These are phyloP conservation scores for Tetragonisca angustula DNA, from an alignment of 2,888 invertebrate genomes.

Conservation along the genomic window DNA sequence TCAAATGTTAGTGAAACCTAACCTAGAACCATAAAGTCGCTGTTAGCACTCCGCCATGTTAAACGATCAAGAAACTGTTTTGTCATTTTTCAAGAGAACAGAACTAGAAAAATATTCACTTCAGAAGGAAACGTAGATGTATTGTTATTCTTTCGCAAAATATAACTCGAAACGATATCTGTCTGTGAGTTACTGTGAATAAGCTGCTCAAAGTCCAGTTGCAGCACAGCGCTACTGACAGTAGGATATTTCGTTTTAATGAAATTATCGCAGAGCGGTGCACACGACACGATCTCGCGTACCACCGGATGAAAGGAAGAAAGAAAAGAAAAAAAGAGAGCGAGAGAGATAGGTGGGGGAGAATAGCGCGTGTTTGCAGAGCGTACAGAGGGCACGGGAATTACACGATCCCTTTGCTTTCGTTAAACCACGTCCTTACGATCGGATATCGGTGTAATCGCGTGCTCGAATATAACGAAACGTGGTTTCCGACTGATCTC, in stretches of 20 bases:
- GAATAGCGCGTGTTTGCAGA: conserved; percentile 55
- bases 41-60: too few species aligned
- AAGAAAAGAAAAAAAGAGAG: background rate
- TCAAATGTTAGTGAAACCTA: too few species aligned
- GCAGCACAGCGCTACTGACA: background rate
- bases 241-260: background rate
- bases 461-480: conserved; percentile 64
- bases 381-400: conserved; percentile 41
- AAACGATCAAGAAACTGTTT: too few species aligned
- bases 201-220: background rate
- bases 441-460: conserved; percentile 62
- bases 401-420: conserved; percentile 62
- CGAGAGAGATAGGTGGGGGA: background rate
- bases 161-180: too few species aligned
- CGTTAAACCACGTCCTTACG: conserved; percentile 64
- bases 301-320: background rate
- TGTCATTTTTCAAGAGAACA: too few species aligned
- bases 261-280: background rate
- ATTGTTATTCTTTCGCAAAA: too few species aligned
- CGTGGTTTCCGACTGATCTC: conserved; percentile 72
- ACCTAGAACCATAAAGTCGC: too few species aligned
- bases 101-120: too few species aligned
- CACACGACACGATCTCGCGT: background rate
- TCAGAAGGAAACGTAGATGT: too few species aligned
- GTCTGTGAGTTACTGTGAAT: background rate